These are phyloP conservation scores for Chorisops tibialis DNA, from an alignment of 2,888 invertebrate genomes.

Conservation along the genomic window DNA sequence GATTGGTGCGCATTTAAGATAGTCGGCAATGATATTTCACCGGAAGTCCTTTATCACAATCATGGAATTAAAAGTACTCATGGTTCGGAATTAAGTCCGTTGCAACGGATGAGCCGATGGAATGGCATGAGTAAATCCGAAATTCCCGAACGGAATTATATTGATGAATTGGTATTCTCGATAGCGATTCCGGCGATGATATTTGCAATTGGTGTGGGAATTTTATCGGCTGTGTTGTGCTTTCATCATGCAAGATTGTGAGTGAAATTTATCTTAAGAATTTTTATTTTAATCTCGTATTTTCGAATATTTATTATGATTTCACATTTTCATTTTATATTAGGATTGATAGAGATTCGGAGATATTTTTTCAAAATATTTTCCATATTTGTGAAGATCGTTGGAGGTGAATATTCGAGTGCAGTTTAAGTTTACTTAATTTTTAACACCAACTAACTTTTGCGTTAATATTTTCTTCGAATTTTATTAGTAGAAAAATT, in stretches of 20 bases:
- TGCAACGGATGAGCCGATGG: slow-evolving; percentile 57
- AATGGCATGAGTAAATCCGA: slow-evolving; percentile 58
- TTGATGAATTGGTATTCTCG: slow-evolving; percentile 65
- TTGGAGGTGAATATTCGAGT: slow-evolving; percentile 37
- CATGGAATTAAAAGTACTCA: slow-evolving; percentile 38
- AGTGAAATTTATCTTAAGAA: slow-evolving; percentile 47
- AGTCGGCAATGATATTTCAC: slow-evolving; percentile 56
- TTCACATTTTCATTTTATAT: slow-evolving; percentile 26
- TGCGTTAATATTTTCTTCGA: too few relatives aligned
- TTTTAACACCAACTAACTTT: too few relatives aligned
- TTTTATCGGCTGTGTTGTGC: slow-evolving; percentile 70
- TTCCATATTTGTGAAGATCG: slow-evolving; percentile 71
- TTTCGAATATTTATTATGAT: slow-evolving; percentile 24
- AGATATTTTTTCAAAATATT: slow-evolving; percentile 65
- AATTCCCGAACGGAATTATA: slow-evolving; percentile 67
- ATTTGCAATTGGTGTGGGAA: slow-evolving; percentile 62
- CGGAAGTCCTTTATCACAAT: slow-evolving; percentile 48
- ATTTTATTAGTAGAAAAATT: too few relatives aligned
- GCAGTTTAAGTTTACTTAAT: too few relatives aligned
- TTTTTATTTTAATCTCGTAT: background rate
- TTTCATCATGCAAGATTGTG: slow-evolving; percentile 74
- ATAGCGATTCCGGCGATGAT: slow-evolving; percentile 68
- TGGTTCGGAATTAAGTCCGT: slow-evolving; percentile 46
- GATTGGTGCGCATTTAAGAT: slow-evolving; percentile 89
- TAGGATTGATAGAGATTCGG: slow-evolving; percentile 65